Evolutionary conservation across 1,140 invertebrate species (phyloP).

Genomic region (Pogonomyrmex barbatus): DNA sequence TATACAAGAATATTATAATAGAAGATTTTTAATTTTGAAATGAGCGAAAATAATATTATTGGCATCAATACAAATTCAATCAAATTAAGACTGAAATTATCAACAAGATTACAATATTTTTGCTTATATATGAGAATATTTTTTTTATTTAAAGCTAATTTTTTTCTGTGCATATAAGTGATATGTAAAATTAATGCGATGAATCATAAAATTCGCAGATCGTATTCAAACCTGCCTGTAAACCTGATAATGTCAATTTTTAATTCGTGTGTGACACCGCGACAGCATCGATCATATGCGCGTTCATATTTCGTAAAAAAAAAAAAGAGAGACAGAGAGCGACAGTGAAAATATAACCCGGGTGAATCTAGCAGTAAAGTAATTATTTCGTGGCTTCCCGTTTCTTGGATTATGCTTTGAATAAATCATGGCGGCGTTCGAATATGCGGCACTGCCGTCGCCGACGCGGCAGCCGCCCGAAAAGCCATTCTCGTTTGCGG

Average conservation of each 20-base stretch:
- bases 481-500: conserved; percentile 42
- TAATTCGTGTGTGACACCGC: neutral
- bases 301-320: neutral
- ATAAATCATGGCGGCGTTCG: conserved; percentile 55
- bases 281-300: conserved; percentile 4
- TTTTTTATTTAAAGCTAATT: no score
- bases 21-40: no score
- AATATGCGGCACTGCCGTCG: conserved; percentile 30
- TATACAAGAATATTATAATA: no score
- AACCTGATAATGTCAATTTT: conserved; percentile 11
- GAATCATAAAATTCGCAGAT: neutral
- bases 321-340: neutral
- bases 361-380: conserved; percentile 52
- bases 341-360: conserved; percentile 45
- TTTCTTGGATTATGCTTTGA: conserved; percentile 63
- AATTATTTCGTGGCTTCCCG: conserved; percentile 53
- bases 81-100: no score
- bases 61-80: no score
- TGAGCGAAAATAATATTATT: no score
- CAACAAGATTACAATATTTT: no score
- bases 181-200: neutral
- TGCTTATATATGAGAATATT: no score
- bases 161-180: no score
- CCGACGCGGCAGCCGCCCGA: conserved; percentile 3
- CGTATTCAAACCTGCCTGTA: neutral